Base-by-base conservation (phyloP, 2,113 vertebrate species). In the Brevimyrus niger region DNA sequence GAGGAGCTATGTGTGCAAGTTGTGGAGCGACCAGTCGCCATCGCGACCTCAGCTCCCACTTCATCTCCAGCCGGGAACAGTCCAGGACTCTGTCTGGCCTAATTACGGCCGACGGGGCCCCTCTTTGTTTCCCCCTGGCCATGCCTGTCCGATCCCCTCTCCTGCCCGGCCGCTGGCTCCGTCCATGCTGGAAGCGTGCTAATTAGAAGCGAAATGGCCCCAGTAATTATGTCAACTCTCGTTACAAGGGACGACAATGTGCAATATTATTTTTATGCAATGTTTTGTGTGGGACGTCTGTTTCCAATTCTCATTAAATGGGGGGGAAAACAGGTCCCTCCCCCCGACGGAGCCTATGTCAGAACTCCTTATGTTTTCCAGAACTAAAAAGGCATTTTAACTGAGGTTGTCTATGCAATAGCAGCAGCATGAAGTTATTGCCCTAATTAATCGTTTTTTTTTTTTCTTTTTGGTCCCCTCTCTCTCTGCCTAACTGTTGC, bases 161-260 rank as follows among this genome's bases (percentile, higher is more conserved):
- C 38, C 96, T 95, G 95, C 96, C 95, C 47, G 94, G 94, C 96
- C 95, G 94, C 96, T 96, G 92, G 96, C 96, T 96, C 96, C 95
- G 94, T 95, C 95, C 93, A 93, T 91, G 93, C 95, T 96, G 96
- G 96, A 97, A 97, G 97, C 97, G 97, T 99, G 98, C 97, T 99
- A 99, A 98, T 99, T 98, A 98, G 96, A 97, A 97, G 96, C 97
- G 96, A 99, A 98, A 97, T 96, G 97, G 97, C 96, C 96, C 96
- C 96, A 97, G 97, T 97, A 97, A 97, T 98, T 97, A 97, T 97
- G 98, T 99, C 97, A 97, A 95, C 96, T 96, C 96, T 96, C 19
- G 96, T 99, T 98, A 99, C 95, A 94, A 93, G 94, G 92, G 89
- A 89, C 92, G 96, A 99, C 97, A 98, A 98, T 97, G 97, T 95